These are phyloP conservation scores for Notamacropus eugenii DNA, from an alignment of 2,797 vertebrate species.

Conservation along the genomic window DNA sequence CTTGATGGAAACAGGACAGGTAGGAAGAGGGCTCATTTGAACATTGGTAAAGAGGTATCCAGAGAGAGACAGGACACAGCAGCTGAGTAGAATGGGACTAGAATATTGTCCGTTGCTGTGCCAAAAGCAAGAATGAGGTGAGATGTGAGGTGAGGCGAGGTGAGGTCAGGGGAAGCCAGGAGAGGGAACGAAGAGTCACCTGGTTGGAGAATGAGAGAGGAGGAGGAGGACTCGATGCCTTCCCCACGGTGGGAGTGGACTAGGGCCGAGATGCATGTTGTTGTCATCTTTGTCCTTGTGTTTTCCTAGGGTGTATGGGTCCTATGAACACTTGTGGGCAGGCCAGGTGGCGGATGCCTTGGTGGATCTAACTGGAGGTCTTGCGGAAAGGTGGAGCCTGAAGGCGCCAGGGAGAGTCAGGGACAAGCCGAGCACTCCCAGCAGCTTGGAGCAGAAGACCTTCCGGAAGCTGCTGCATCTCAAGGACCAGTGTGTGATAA, in stretches of 20 bases:
- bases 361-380: constrained; percentile 94
- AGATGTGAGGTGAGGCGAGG: too few relatives aligned
- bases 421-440: constrained; percentile 75
- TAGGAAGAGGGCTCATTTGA: neutral
- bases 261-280: neutral
- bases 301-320: constrained; percentile 90
- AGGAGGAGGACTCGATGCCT: fast-evolving
- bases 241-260: neutral
- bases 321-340: constrained; percentile 95
- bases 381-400: constrained; percentile 93
- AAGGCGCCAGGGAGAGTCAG: constrained; percentile 70
- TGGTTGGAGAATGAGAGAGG: fast-evolving
- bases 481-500: constrained; percentile 91
- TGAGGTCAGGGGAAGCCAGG: fast-evolving
- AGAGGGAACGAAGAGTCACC: too few relatives aligned
- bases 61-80: neutral
- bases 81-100: neutral
- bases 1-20: neutral
- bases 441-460: constrained; percentile 81
- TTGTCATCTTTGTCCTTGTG: fast-evolving
- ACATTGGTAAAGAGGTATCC: neutral
- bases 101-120: neutral
- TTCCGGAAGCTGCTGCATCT: constrained; percentile 88
- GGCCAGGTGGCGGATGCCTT: constrained; percentile 96
- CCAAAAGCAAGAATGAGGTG: too few relatives aligned